Conservation (phyloP, 2,888 invertebrate genomes). For the Drosophila setosimentum region DNA sequence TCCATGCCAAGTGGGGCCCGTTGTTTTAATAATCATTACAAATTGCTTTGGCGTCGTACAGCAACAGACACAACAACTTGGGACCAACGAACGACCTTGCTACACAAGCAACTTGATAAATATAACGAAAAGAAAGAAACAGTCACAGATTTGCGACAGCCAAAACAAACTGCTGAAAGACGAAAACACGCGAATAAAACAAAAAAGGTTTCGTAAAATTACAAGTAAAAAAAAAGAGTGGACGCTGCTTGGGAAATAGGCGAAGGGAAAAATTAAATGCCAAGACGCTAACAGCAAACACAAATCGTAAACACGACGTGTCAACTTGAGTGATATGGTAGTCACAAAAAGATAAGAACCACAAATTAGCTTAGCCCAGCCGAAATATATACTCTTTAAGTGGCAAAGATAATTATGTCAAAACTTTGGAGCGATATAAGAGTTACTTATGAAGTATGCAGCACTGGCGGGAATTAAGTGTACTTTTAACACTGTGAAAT, state of each 20-base stretch:
- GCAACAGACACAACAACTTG: constrained; percentile 25
- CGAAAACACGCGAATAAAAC: constrained; percentile 22
- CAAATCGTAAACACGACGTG: constrained; percentile 38
- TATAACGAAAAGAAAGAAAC: constrained; percentile 46
- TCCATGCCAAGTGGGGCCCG: constrained; percentile 64
- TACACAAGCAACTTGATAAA: constrained; percentile 71
- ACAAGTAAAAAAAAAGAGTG: constrained; percentile 37
- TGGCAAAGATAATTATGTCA: constrained; percentile 21
- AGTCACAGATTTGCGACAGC: constrained; percentile 54
- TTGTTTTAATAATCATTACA: constrained; percentile 80
- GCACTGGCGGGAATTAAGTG: neutral
- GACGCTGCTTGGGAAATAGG: constrained; percentile 51
- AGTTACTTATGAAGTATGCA: neutral
- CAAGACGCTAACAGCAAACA: constrained; percentile 22
- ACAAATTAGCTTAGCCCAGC: neutral
- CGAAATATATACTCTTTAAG: constrained; percentile 12
- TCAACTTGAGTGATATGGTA: constrained; percentile 32
- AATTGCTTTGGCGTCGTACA: constrained; percentile 70
- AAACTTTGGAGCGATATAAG: neutral
- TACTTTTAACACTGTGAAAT: neutral
- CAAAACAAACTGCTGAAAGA: constrained; percentile 20
- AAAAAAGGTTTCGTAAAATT: constrained; percentile 59
- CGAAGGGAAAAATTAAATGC: constrained; percentile 37
- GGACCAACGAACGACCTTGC: constrained; percentile 80
- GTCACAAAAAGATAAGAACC: constrained; percentile 46